Evolutionary conservation across 2,113 vertebrate species (phyloP).

Genomic region (Odontophorus gujanensis): DNA sequence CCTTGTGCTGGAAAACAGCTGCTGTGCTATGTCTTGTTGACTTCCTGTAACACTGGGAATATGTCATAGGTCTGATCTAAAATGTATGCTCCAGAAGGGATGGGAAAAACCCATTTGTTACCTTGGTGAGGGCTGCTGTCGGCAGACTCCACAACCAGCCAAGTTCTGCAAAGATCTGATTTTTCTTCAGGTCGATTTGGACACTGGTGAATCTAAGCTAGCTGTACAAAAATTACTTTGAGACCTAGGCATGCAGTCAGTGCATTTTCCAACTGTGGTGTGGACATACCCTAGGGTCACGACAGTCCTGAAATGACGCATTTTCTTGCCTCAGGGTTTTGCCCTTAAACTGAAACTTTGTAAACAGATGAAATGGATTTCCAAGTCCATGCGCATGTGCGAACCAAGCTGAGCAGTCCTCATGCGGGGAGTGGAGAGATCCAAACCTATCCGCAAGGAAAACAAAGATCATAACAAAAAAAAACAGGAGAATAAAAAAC

Average conservation of each 20-base stretch:
- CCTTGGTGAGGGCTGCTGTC: not conserved
- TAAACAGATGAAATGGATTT: constrained; percentile 31
- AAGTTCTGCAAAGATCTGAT: not conserved
- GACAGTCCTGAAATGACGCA: constrained; percentile 52
- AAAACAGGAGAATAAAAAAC: not conserved
- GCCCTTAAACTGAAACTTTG: constrained; percentile 56
- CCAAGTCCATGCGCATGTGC: not conserved
- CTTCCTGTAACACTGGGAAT: not conserved
- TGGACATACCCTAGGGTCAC: constrained; percentile 19
- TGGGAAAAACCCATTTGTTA: not conserved
- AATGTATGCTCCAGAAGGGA: not conserved
- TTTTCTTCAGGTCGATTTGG: not conserved
- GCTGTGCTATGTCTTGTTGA: not conserved
- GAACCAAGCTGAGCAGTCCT: not conserved
- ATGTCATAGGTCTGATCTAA: not conserved
- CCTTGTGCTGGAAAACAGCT: not conserved
- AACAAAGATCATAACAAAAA: not conserved
- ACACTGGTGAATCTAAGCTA: not conserved
- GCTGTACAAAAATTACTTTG: not conserved
- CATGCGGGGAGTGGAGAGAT: not conserved
- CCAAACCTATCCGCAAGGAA: not conserved
- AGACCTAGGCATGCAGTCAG: not conserved
- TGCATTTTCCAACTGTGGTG: not conserved
- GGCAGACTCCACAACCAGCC: not conserved
- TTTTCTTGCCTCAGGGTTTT: constrained; percentile 59